A percentile compares a stretch with the other conserved stretches of the same genome.
phyloP scores from a whole-genome alignment of 2,113 vertebrate genomes.

The Circaetus cinerascens region DNA sequence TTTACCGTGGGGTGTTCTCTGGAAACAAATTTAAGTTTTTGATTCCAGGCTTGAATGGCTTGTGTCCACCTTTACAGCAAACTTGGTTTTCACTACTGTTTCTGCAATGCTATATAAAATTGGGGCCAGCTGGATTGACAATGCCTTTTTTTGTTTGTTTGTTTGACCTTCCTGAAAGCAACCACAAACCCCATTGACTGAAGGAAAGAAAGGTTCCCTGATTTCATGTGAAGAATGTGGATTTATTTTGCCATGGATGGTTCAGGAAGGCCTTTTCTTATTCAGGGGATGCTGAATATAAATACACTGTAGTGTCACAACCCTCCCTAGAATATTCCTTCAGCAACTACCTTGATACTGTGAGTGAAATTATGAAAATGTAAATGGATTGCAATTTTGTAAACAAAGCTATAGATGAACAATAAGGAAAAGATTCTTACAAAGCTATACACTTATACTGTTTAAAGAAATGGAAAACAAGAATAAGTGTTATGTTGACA shows the following conservation, averaged over 20 bases:
- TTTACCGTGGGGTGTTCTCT: not conserved
- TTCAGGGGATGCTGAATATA: not conserved
- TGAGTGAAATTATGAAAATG: not conserved
- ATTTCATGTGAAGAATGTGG: not conserved
- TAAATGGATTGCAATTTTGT: not conserved
- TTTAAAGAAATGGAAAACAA: not conserved
- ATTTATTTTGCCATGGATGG: not conserved
- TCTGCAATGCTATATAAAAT: not conserved
- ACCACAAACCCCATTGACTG: not conserved
- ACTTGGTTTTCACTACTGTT: not conserved
- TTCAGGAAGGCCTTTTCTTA: not conserved
- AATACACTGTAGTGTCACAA: not conserved
- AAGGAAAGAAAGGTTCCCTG: not conserved
- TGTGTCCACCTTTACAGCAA: not conserved
- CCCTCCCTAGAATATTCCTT: not conserved
- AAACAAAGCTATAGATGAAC: not conserved
- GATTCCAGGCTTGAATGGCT: not conserved
- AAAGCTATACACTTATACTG: not conserved
- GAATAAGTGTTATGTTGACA: not conserved
- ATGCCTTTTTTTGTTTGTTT: not conserved
- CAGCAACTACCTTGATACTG: not conserved
- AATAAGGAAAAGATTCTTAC: not conserved
- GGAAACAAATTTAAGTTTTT: not conserved
- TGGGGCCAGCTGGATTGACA: not conserved
- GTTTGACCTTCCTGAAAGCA: not conserved